A percentile compares a stretch with the other conserved stretches of the same genome.
These are phyloP conservation scores for Cephalopachus bancanus DNA, from an alignment of 2,797 vertebrate species.

Conservation along the genomic window DNA sequence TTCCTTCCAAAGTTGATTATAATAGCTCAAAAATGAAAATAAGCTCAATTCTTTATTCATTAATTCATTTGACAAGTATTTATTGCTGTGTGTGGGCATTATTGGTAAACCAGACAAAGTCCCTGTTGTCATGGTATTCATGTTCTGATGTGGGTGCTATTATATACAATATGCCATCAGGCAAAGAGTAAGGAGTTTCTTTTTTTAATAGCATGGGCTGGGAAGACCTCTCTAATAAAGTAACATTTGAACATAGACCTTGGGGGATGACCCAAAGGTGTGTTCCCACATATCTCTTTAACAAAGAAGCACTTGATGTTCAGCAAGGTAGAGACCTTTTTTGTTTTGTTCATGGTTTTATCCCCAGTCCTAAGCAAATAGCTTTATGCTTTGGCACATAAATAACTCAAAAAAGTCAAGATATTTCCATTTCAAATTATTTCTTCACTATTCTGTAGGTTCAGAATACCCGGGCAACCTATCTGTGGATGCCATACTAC, in stretches of 20 bases:
- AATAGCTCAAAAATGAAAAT: slow-evolving; percentile 9
- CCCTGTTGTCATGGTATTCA: background rate
- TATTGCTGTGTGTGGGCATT: background rate
- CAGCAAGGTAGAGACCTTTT: background rate
- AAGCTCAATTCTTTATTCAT: slow-evolving; percentile 1
- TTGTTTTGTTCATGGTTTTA: background rate
- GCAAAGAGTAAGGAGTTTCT: background rate
- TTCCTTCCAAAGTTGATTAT: background rate
- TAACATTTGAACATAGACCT: background rate
- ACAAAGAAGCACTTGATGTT: background rate
- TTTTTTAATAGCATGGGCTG: background rate
- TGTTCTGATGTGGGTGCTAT: background rate
- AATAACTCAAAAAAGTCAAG: background rate
- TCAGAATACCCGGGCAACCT: background rate
- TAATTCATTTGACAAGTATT: slow-evolving; percentile 7
- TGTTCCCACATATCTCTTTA: background rate
- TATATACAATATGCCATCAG: background rate
- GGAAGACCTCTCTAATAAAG: background rate
- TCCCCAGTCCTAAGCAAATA: background rate
- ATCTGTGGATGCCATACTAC: background rate
- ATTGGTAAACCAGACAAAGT: background rate
- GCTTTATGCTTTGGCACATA: background rate
- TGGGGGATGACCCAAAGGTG: background rate
- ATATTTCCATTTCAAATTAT: background rate
- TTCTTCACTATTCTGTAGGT: background rate